Conservation (phyloP, 2,888 invertebrate species). For the Sepioteuthis lessoniana region DNA sequence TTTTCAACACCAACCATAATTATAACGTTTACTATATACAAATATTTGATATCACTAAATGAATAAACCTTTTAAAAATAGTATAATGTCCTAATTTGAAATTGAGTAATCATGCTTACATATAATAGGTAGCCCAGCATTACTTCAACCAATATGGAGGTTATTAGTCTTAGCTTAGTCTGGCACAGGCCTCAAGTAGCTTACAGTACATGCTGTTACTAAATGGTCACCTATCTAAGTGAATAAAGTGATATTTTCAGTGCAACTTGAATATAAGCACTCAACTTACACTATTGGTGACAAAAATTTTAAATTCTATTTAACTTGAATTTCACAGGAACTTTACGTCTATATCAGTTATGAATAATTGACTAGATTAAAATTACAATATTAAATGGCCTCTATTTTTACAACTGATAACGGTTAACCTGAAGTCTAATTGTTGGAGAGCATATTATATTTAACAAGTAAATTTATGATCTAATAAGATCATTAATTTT, state of each 20-base stretch:
- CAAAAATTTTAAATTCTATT: neutral
- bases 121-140: no score
- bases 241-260: no score
- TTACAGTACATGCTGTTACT: no score
- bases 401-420: neutral
- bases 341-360: neutral
- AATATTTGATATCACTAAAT: neutral
- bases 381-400: neutral
- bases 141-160: no score
- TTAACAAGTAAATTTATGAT: no score
- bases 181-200: no score
- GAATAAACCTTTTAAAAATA: neutral
- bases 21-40: neutral
- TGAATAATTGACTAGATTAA: neutral
- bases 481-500: no score
- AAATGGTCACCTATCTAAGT: no score
- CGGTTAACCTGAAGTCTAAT: neutral
- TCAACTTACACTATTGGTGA: neutral
- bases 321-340: neutral
- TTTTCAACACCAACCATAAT: neutral
- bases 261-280: no score
- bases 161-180: no score
- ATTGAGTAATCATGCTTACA: neutral
- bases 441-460: no score
- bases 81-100: neutral